A percentile compares a stretch with the other conserved stretches of the same genome.
Conservation (phyloP, 2,113 vertebrate genomes). For the Xenus cinereus region DNA sequence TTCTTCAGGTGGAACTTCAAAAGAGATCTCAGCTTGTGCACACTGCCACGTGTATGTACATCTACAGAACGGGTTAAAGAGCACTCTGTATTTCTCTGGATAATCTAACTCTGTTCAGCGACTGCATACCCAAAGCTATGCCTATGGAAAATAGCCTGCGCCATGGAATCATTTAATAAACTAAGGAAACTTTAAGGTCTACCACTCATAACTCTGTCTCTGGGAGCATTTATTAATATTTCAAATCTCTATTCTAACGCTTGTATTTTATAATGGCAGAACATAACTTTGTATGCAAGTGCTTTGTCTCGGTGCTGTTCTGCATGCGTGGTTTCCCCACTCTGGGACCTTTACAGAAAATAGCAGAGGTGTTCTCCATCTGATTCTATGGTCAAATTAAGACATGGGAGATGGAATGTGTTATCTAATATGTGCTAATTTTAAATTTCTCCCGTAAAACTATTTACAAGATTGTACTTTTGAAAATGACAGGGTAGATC, state of each 20-base stretch:
- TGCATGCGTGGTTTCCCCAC: neutral
- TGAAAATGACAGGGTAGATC: neutral
- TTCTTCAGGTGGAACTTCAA: neutral
- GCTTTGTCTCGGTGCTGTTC: neutral
- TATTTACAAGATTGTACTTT: neutral
- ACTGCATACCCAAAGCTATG: neutral
- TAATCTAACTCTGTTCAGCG: neutral
- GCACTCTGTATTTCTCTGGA: neutral
- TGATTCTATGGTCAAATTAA: neutral
- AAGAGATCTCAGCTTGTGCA: neutral
- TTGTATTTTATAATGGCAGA: neutral
- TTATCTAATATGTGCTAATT: neutral
- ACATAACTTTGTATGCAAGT: neutral
- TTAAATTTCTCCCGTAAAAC: neutral
- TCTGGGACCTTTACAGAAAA: neutral
- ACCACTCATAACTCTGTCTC: neutral
- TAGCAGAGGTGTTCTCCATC: neutral
- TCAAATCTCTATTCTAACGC: neutral
- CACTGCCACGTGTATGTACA: neutral
- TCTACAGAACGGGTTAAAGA: neutral
- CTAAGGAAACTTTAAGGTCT: conserved; percentile 12
- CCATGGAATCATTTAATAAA: conserved; percentile 36
- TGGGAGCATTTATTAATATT: conserved; percentile 38
- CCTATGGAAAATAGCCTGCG: neutral
- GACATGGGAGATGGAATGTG: neutral